phyloP scores from a whole-genome alignment of 2,888 invertebrate genomes.

The Emesis russula region DNA sequence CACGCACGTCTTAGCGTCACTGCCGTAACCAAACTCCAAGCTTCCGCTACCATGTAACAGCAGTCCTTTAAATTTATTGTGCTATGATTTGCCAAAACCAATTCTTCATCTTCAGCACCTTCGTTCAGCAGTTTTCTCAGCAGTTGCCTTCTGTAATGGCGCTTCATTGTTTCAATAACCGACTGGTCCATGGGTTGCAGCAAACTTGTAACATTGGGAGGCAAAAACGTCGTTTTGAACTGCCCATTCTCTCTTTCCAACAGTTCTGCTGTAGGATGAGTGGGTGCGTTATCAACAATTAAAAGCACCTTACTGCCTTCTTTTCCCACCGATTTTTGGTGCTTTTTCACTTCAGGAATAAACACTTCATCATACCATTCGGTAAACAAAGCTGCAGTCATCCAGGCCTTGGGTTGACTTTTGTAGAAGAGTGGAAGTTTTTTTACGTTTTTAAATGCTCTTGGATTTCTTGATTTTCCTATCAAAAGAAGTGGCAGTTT shows the following conservation, averaged over 20 bases:
- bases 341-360: constrained; percentile 74
- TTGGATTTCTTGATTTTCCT: constrained; percentile 78
- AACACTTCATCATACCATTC: constrained; percentile 73
- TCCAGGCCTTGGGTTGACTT: constrained; percentile 44
- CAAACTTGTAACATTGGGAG: constrained; percentile 76
- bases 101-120: constrained; percentile 68
- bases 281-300: constrained; percentile 70
- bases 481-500: constrained; percentile 79
- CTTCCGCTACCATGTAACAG: constrained; percentile 78
- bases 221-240: constrained; percentile 78
- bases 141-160: constrained; percentile 79
- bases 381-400: constrained; percentile 32
- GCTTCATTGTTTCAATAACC: constrained; percentile 78
- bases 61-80: constrained; percentile 73
- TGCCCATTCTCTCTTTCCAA: constrained; percentile 59
- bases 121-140: constrained; percentile 66
- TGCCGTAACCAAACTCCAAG: constrained; percentile 76
- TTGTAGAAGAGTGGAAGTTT: constrained; percentile 75
- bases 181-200: constrained; percentile 81
- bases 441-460: constrained; percentile 78
- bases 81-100: constrained; percentile 47
- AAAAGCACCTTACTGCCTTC: constrained; percentile 70
- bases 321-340: constrained; percentile 69
- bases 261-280: constrained; percentile 32
- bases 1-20: constrained; percentile 80